phyloP scores from a whole-genome alignment of 2,113 vertebrate genomes.

The Plecotus auritus region DNA sequence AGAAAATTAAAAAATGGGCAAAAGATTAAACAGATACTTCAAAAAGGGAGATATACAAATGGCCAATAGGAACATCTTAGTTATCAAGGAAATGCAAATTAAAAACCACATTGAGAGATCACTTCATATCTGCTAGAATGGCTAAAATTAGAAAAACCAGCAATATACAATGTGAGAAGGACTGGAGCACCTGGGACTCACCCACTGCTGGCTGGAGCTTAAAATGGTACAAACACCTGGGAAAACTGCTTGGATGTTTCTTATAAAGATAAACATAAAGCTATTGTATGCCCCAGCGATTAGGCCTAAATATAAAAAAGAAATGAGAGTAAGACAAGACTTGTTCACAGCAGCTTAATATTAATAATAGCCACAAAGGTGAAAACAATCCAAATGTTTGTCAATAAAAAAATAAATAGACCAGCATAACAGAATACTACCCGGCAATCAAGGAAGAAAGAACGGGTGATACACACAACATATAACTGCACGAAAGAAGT shows the following conservation, averaged over 20 bases:
- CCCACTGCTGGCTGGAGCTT: neutral
- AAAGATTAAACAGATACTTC: neutral
- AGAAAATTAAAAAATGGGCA: neutral
- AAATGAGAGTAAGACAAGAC: neutral
- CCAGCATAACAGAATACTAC: neutral
- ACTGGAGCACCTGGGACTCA: neutral
- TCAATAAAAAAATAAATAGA: neutral
- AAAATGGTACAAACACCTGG: neutral
- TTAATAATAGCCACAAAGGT: neutral
- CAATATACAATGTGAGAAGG: neutral
- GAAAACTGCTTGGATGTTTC: neutral
- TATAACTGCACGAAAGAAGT: neutral
- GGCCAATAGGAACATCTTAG: neutral
- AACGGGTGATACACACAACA: neutral
- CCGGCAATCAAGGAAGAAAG: neutral
- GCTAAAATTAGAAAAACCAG: neutral
- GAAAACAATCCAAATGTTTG: neutral
- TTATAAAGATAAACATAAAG: neutral
- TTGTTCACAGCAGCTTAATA: neutral
- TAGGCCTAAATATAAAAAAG: neutral
- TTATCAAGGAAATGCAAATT: neutral
- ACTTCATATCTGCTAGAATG: neutral
- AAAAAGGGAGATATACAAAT: neutral
- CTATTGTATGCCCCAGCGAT: neutral
- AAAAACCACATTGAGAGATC: neutral